phyloP scores from a whole-genome alignment of 1,140 invertebrate genomes.

The Mamestra configurata region DNA sequence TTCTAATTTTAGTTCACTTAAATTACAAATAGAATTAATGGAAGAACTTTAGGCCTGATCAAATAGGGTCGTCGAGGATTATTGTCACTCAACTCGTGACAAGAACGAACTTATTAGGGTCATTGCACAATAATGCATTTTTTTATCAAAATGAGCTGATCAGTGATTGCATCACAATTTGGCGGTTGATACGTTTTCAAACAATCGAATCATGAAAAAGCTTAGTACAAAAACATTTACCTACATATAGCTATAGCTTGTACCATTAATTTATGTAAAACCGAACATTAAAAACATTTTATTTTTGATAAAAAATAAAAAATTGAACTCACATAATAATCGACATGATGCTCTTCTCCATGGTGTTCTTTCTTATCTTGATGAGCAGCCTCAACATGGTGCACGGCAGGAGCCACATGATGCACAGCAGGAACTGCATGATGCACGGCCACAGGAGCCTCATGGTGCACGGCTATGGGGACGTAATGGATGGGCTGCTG shows the following conservation, averaged over 20 bases:
- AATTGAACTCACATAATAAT: slow-evolving; percentile 64
- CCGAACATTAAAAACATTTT: too few relatives aligned
- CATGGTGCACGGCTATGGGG: slow-evolving; percentile 50
- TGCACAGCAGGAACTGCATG: slow-evolving; percentile 54
- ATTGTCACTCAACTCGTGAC: neutral
- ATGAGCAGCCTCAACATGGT: slow-evolving; percentile 17
- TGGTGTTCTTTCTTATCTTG: slow-evolving; percentile 53
- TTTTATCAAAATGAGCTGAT: neutral
- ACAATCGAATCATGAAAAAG: too few relatives aligned
- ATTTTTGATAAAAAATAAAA: neutral
- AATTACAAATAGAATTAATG: too few relatives aligned
- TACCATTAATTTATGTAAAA: too few relatives aligned
- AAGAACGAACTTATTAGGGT: neutral
- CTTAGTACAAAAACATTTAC: too few relatives aligned
- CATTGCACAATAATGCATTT: neutral
- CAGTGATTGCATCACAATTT: neutral
- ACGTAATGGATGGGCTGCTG: slow-evolving; percentile 52
- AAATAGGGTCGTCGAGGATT: too few relatives aligned
- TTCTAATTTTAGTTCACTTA: too few relatives aligned
- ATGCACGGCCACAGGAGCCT: slow-evolving; percentile 53
- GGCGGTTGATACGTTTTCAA: too few relatives aligned
- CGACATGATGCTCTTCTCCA: slow-evolving; percentile 46
- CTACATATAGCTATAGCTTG: too few relatives aligned
- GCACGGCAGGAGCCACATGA: slow-evolving; percentile 23
- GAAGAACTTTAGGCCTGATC: too few relatives aligned